Conservation (phyloP, 2,797 vertebrate genomes). For the Crocodylus rhombifer region DNA sequence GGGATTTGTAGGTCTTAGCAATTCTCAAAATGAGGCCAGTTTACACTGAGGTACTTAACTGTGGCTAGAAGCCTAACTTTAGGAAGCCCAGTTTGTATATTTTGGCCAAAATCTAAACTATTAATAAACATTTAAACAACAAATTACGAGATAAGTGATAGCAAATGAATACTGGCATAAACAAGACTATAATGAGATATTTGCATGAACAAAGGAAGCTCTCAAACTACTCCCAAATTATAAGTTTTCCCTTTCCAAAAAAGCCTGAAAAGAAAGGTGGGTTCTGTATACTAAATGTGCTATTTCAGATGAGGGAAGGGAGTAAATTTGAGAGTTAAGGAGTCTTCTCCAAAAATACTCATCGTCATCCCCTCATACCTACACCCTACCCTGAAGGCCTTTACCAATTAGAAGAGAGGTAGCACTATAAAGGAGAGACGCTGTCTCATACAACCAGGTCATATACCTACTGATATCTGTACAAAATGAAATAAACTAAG, state of each 20-base stretch:
- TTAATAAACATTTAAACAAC: too few relatives aligned
- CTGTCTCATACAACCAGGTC: neutral
- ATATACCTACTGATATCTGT: neutral
- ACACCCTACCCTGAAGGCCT: neutral
- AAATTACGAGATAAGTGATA: neutral
- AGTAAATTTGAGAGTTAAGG: neutral
- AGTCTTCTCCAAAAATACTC: too few relatives aligned
- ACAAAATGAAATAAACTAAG: neutral
- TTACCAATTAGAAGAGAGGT: neutral
- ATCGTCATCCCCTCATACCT: neutral
- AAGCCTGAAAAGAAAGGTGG: neutral
- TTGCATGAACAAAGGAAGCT: neutral
- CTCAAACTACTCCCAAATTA: neutral
- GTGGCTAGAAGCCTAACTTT: neutral
- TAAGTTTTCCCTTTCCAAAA: neutral
- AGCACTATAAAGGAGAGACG: neutral
- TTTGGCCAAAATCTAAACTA: neutral
- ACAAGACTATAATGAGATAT: neutral
- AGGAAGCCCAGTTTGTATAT: neutral
- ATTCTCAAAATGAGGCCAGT: neutral
- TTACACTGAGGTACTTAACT: neutral
- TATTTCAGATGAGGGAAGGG: neutral
- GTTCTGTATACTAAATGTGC: neutral
- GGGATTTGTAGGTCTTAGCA: neutral
- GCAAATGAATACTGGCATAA: neutral